Evolutionary conservation across 2,113 vertebrate species (phyloP), one percentile per base, ranked within the genome.

Genomic region (Alethe diademata): DNA sequence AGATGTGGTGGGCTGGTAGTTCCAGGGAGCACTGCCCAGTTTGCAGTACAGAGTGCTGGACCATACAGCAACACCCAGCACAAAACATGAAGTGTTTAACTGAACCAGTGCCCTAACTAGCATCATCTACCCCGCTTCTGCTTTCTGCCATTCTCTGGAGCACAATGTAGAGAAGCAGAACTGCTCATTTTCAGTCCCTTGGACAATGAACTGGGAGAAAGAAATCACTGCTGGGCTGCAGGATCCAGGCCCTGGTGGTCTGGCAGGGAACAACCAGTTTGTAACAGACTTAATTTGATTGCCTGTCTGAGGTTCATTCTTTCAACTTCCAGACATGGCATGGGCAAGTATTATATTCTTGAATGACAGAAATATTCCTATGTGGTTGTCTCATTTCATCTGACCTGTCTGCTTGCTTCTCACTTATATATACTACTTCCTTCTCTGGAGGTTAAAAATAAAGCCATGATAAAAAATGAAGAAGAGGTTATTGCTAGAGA

Each of bases 81-180:
- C 47, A 38, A 43, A 69, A 40, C 0, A 0, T 67, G 6, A 11
- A 43, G 36, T 3, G 0, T 28, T 62, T 42, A 53, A 61, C 3
- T 91, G 76, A 70, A 35, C 33, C 31, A 40, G 33, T 51, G n/a
- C 71, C 65, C 90, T 60, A 53, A 43, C 2, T 78, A 35, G 45
- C 36, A 53, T 50, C 4, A 65, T 42, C 40, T 16, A 14, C 3
- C 24, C 11, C 14, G 0, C 40, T 58, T 57, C 48, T 38, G 17
- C 81, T 36, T 67, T 69, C 65, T 85, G 53, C 60, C 57, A n/a
- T 36, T 67, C 29, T 42, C 67, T 47, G n/a, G 53, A 78, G 60
- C 35, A 40, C 78, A 47, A 12, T 11, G 31, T 3, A 54, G 64
- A 66, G 56, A 84, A 74, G 40, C 61, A 61, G 58, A 82, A 70